These are phyloP conservation scores for Mystacides longicornis DNA, from an alignment of 2,888 invertebrate species.

Conservation along the genomic window DNA sequence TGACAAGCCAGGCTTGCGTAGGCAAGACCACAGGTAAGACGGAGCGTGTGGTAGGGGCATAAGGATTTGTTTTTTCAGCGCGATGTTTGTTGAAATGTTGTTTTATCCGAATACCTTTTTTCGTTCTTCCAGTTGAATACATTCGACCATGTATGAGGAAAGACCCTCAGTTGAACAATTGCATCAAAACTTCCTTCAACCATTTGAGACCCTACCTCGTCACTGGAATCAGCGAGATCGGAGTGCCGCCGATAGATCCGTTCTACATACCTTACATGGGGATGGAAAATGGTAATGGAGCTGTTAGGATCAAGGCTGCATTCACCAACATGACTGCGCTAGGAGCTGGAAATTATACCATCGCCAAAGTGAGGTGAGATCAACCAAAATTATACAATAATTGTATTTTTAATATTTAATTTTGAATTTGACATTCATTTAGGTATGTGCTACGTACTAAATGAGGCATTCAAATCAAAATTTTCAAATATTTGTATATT, in stretches of 20 bases:
- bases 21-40: too few relatives aligned
- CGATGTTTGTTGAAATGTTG: neutral
- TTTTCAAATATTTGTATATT: too few relatives aligned
- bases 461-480: too few relatives aligned
- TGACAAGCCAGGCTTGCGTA: too few relatives aligned
- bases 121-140: constrained; percentile 57
- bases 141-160: constrained; percentile 60
- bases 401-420: too few relatives aligned
- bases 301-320: constrained; percentile 63
- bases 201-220: constrained; percentile 65
- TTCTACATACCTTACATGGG: constrained; percentile 60
- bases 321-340: constrained; percentile 68
- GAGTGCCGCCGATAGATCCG: constrained; percentile 70
- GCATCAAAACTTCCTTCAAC: constrained; percentile 63
- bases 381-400: too few relatives aligned
- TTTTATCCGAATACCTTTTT: neutral
- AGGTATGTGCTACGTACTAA: too few relatives aligned
- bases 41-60: too few relatives aligned
- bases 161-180: constrained; percentile 58
- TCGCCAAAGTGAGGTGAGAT: constrained; percentile 60
- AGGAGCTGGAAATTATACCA: constrained; percentile 69
- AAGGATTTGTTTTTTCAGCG: too few relatives aligned
- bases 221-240: constrained; percentile 61
- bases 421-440: too few relatives aligned
- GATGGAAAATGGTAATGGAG: constrained; percentile 73